Base-by-base conservation (phyloP, 2,797 vertebrate species). In the Sardinella longiceps region DNA sequence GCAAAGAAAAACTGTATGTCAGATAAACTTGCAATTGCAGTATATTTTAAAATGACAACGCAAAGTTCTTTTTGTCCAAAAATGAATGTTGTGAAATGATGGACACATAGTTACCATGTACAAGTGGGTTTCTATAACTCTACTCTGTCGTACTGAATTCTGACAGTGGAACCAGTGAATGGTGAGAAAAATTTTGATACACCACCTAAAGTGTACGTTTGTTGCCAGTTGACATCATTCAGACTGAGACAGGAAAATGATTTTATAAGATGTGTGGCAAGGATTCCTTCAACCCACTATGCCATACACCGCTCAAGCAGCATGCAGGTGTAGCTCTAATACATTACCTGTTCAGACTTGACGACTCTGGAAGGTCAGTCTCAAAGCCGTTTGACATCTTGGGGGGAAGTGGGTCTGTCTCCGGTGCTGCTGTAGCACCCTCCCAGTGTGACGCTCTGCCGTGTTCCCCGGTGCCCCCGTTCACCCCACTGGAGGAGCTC, bases 311-410 rank as follows among this genome's bases (percentile, higher is more conserved):
- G 11, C 14, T 63, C 63, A 70, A 15, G 63, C 9, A 7, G 5
- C 70, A 43, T 23, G 37, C 6, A 33, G 2, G 28, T 66, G 15
- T 6, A 15, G 9, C 14, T 77, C 70, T 43, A 20, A 39, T 77
- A 18, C 43, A 5, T 39, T 43, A 77, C 95, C 94, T 93, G 86
- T 85, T 93, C 80, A 63, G 80, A 86, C 90, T 80, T 84, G 82
- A 82, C 28, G 88, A 77, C 85, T 91, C 92, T 50, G 81, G 85
- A 82, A 80, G 0, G 12, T 90, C 88, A 2, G 85, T 87, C 82
- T 92, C 90, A 56, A 90, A 87, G 86, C 95, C 95, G n/a, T 95
- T 96, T 0, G 90, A 86, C 15, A 93, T 86, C 23, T 84, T 90
- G 14, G 25, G 81, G 11, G 70, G 37, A 60, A 63, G 25, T 2